These are phyloP conservation scores for Ferrisia virgata DNA, from an alignment of 2,888 invertebrate species.

Conservation along the genomic window DNA sequence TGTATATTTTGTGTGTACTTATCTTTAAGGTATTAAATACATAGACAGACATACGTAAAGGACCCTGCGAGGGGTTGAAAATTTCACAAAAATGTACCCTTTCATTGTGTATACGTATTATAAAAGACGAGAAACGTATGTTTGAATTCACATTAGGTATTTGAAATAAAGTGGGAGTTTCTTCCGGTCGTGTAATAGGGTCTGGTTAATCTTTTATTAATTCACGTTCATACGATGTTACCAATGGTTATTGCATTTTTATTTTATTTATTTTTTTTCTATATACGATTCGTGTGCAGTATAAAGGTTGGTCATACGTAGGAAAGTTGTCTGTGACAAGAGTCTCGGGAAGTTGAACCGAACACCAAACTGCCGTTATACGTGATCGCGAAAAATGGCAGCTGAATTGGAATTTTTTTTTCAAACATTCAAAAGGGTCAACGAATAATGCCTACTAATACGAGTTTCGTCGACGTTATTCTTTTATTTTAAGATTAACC, in stretches of 20 bases:
- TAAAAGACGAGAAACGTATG: not conserved
- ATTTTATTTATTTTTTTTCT: not conserved
- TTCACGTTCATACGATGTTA: conserved; percentile 22
- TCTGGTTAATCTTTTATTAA: conserved; percentile 30
- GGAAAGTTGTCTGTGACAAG: conserved; percentile 11
- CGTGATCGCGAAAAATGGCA: not conserved
- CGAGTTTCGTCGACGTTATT: not conserved
- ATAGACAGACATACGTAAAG: no score
- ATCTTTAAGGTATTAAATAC: no score
- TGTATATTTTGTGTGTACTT: no score
- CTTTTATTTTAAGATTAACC: conserved; percentile 11
- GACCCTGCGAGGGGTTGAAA: not conserved
- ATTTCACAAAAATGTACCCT: not conserved
- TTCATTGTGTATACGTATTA: not conserved
- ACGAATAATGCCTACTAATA: not conserved
- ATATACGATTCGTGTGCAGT: not conserved
- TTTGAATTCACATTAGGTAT: not conserved
- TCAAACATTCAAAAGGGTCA: not conserved
- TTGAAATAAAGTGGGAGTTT: conserved; percentile 25
- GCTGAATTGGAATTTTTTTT: not conserved
- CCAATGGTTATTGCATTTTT: conserved; percentile 12
- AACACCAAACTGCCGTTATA: not conserved
- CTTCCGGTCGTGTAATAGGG: conserved; percentile 25
- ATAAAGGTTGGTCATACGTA: not conserved
- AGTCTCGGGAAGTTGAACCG: not conserved